Percentiles rank a stretch among this genome's conserved stretches.
phyloP scores from a whole-genome alignment of 2,888 invertebrate genomes.

The Oeneis ivallda region DNA sequence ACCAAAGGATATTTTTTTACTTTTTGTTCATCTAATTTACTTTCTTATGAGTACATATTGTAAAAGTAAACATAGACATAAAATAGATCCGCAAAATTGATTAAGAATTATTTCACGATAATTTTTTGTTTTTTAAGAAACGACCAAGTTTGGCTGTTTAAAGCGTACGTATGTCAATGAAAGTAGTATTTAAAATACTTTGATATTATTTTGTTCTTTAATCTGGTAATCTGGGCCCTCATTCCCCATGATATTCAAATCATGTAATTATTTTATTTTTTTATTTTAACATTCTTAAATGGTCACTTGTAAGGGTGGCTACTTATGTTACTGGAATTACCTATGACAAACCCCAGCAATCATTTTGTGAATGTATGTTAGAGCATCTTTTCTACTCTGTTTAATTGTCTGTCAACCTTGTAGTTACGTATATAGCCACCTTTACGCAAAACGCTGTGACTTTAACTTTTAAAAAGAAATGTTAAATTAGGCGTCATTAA shows the following conservation, averaged over 20 bases:
- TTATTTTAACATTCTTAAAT: no score
- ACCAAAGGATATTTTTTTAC: slow-evolving; percentile 9
- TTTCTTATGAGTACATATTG: not conserved
- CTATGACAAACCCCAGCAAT: no score
- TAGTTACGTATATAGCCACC: no score
- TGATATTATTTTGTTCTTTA: slow-evolving; percentile 17
- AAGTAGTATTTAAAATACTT: slow-evolving; percentile 16
- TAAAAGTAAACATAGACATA: not conserved
- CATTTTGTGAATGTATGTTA: no score
- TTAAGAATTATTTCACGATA: no score
- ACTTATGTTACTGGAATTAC: no score
- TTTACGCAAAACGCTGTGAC: not conserved
- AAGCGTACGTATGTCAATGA: slow-evolving; percentile 13
- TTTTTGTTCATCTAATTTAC: not conserved
- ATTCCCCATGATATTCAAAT: not conserved
- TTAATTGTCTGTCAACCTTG: no score
- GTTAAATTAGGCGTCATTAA: not conserved
- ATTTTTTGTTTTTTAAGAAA: not conserved
- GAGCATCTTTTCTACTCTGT: no score
- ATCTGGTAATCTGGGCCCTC: not conserved
- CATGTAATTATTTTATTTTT: not conserved
- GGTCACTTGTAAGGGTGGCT: no score
- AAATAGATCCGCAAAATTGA: not conserved
- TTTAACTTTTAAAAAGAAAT: not conserved
- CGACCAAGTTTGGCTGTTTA: slow-evolving; percentile 13